These are phyloP conservation scores for Coptodon bakossiorum DNA, from an alignment of 2,113 vertebrate genomes.

Conservation along the genomic window DNA sequence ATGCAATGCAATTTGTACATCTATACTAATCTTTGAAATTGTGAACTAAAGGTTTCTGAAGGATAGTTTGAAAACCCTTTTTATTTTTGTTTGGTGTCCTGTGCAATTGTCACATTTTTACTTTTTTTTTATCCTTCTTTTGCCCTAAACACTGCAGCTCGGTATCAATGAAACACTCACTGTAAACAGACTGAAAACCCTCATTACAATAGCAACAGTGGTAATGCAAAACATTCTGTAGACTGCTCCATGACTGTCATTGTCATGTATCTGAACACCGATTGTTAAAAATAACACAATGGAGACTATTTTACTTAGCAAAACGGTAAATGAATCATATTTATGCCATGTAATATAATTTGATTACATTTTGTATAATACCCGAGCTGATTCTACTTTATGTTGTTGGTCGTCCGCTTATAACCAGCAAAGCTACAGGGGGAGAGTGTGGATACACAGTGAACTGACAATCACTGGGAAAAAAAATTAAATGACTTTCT, in stretches of 20 bases:
- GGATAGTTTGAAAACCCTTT: neutral
- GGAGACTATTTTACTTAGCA: neutral
- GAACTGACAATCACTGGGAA: neutral
- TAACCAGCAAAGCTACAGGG: neutral
- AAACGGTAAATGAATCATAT: neutral
- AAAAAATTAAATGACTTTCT: accelerated
- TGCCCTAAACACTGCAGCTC: neutral
- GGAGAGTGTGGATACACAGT: neutral
- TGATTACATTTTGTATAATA: neutral
- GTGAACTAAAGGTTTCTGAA: neutral
- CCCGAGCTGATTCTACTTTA: neutral
- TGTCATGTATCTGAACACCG: neutral
- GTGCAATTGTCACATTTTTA: neutral
- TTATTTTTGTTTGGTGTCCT: neutral
- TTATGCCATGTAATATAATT: neutral
- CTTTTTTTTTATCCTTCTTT: accelerated
- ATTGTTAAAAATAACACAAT: neutral
- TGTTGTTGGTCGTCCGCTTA: neutral
- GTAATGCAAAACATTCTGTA: neutral
- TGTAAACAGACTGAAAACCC: neutral
- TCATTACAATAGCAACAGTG: neutral
- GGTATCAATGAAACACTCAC: neutral
- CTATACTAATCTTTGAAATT: neutral
- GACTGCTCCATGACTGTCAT: neutral
- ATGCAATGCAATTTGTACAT: neutral